Conservation (phyloP, 2,888 invertebrate genomes). For the Zelleria hepariella region DNA sequence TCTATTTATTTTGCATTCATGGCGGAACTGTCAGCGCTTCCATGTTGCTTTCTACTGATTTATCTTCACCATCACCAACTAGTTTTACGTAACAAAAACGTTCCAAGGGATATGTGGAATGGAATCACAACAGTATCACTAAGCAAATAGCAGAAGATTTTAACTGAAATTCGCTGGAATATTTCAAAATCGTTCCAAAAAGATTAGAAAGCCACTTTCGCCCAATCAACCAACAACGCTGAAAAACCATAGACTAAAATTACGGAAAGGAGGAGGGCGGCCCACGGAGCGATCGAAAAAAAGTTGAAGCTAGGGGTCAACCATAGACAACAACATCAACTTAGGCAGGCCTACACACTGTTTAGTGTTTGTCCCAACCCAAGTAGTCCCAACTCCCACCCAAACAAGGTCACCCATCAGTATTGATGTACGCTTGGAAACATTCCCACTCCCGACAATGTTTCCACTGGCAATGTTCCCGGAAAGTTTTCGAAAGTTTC, state of each 20-base stretch:
- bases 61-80: constrained; percentile 2
- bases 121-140: not conserved
- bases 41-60: constrained; percentile 67
- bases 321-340: not conserved
- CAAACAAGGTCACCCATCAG: no score
- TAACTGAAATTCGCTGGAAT: constrained; percentile 19
- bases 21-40: constrained; percentile 74
- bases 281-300: not conserved
- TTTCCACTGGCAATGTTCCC: no score
- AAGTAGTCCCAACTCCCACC: no score
- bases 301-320: not conserved
- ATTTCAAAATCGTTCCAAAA: constrained; percentile 29
- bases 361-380: no score
- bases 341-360: no score
- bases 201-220: constrained; percentile 67
- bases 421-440: no score
- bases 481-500: no score
- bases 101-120: not conserved
- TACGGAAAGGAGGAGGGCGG: not conserved
- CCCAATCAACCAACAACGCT: constrained; percentile 8
- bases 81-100: not conserved
- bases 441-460: no score
- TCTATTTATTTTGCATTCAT: constrained; percentile 74
- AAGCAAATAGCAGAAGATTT: not conserved
- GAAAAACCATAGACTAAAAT: constrained; percentile 4